Base-by-base conservation (phyloP, 23 tunicate genomes). In the Ciona savignyi region DNA sequence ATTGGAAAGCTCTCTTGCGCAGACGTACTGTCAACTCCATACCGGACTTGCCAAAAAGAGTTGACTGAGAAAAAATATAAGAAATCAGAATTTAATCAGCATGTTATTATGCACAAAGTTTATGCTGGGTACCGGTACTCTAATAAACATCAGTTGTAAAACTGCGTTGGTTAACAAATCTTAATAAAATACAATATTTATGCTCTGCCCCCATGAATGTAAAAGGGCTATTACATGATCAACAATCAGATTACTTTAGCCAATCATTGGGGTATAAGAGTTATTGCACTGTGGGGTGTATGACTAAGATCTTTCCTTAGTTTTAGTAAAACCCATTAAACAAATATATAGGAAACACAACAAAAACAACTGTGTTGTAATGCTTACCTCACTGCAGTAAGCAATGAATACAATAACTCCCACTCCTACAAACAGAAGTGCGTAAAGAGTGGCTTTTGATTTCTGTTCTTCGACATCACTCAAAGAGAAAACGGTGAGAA, bases 11-110 rank as follows among this genome's bases (percentile, higher is more conserved):
- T 30, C 28, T 30, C 65, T 77, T 60, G 31, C 95, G 83, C 4
- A 87, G 63, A 1, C 98, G 77, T 3, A 75, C 69, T n/a, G 98
- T 93, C 69, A 93, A 51, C 51, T 78, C 87, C 87, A 81, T 83
- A 2, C 98, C 98, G 64, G 95, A 78, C 51, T 81, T 87, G 28
- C 89, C 82, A 68, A 87, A 93, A 23, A 93, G 66, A 60, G 88
- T 72, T 15, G 78, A 74, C 96, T 88, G 72, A 1, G 34, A 25
- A 30, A 63, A 63, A 42, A 15, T 6, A n/a, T n/a, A n/a, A n/a
- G n/a, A n/a, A n/a, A n/a, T n/a, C n/a, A n/a, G n/a, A n/a, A n/a
- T n/a, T n/a, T n/a, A n/a, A n/a, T n/a, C n/a, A n/a, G n/a, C n/a
- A n/a, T n/a, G n/a, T n/a, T n/a, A n/a, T n/a, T n/a, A n/a, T n/a